These are phyloP conservation scores for Salpingus planirostris DNA, from an alignment of 2,888 invertebrate genomes.

Conservation along the genomic window DNA sequence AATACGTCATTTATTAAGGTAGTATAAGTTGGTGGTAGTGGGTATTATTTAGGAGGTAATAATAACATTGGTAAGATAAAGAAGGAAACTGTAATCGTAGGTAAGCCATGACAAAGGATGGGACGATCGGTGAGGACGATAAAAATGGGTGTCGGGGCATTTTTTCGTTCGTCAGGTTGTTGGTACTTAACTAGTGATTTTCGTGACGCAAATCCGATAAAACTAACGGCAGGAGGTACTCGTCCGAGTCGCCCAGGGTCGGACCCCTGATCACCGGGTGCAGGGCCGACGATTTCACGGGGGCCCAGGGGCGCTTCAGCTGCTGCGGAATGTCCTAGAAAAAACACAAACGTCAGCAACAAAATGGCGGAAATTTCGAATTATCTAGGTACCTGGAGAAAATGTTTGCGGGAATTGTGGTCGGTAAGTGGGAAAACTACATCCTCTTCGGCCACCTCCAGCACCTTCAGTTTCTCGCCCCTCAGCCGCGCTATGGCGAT, in stretches of 20 bases:
- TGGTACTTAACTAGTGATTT: conserved; percentile 40
- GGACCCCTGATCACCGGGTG: conserved; percentile 49
- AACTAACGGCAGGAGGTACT: conserved; percentile 50
- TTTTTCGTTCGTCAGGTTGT: too few relatives aligned
- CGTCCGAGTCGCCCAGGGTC: conserved; percentile 47
- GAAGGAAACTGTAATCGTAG: too few relatives aligned
- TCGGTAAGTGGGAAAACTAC: conserved; percentile 30
- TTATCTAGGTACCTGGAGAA: too few relatives aligned
- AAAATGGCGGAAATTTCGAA: not conserved
- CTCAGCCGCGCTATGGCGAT: conserved; percentile 56
- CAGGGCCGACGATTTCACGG: conserved; percentile 44
- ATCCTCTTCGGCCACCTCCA: conserved; percentile 50
- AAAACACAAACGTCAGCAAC: conserved; percentile 4
- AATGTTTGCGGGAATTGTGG: too few relatives aligned
- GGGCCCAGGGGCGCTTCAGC: conserved; percentile 49
- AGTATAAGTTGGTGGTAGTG: too few relatives aligned
- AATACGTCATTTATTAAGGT: too few relatives aligned
- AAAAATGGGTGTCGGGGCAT: too few relatives aligned
- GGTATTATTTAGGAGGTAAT: too few relatives aligned
- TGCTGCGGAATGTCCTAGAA: conserved; percentile 19
- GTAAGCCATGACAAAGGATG: too few relatives aligned
- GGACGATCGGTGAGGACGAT: too few relatives aligned
- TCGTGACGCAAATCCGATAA: conserved; percentile 46
- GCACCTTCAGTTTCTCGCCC: conserved; percentile 45
- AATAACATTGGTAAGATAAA: too few relatives aligned